Conservation (phyloP, 2,888 invertebrate genomes). For the Neoaliturus tenellus region DNA sequence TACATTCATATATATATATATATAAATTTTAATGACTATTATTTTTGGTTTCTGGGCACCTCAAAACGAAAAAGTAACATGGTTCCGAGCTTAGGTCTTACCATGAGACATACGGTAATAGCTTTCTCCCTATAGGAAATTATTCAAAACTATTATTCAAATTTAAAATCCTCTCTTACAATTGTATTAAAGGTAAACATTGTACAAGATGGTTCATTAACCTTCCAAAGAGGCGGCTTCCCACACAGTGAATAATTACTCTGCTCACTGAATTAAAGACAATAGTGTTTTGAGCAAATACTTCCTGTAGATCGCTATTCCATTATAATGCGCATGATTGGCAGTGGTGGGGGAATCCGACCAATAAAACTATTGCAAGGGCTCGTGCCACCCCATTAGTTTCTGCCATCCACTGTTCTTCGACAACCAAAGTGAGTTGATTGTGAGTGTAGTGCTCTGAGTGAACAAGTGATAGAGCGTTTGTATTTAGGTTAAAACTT, state of each 20-base stretch:
- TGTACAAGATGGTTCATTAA: conserved; percentile 22
- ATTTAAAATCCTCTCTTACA: too few species aligned
- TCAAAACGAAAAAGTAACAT: too few species aligned
- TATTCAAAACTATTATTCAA: too few species aligned
- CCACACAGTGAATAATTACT: neutral
- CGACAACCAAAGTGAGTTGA: neutral
- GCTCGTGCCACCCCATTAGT: neutral
- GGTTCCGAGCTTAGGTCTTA: too few species aligned
- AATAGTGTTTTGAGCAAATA: neutral
- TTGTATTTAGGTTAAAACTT: neutral
- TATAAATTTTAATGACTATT: too few species aligned
- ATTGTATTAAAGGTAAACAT: conserved; percentile 1
- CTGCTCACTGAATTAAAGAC: conserved; percentile 13
- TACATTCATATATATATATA: too few species aligned
- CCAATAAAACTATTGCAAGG: conserved; percentile 1
- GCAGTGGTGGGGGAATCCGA: neutral
- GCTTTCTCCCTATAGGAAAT: too few species aligned
- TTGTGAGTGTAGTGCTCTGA: neutral
- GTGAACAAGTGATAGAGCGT: neutral
- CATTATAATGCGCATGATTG: neutral
- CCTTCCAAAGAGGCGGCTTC: too few species aligned
- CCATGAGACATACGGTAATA: too few species aligned
- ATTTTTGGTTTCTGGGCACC: too few species aligned
- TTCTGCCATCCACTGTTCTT: neutral
- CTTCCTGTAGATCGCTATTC: conserved; percentile 23